Base-by-base conservation (phyloP, 1,140 invertebrate species). In the Drosophila pruinosa region DNA sequence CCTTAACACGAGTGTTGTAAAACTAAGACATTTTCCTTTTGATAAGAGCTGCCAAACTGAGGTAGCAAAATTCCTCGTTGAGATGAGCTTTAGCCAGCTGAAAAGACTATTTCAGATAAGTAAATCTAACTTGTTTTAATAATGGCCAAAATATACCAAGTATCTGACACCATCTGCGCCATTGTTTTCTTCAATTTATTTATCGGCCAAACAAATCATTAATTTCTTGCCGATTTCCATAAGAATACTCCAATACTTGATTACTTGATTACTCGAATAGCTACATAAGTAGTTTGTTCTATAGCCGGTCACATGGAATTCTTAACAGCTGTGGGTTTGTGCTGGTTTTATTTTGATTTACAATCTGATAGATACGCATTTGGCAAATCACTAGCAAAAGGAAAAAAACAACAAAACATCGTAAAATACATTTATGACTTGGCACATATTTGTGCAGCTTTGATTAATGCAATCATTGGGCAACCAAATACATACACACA, bases 371-470 rank as follows among this genome's bases (percentile, higher is more conserved):
- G 57, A 43, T 70, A 70, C 52, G 57, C 39, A 47, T 58, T 48
- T 54, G 52, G 28, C 54, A 68, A 59, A 72, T 67, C 62, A 54
- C 39, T 34, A 43, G 43, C 21, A 39, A 45, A 19, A 17, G 12
- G 43, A 31, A 39, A 45, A 19, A 17, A 19, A 14, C 15, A 53
- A 45, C 34, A 28, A 38, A 56, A 64, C 15, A 53, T 38, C 48
- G 31, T 61, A 61, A 56, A 71, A 75, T 43, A 71, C 15, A 57
- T 72, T 59, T 72, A 64, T 85, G 81, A 85, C 77, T 81, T 38
- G 73, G 63, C 76, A 82, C 78, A 85, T 80, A 76, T 76, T 83
- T 85, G 52, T 83, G 80, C 80, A 85, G 80, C 68, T 81, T 81
- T 86, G 80, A 86, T 86, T 85, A 85, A 74, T 81, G 77, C 77